Base-by-base conservation (phyloP, 2,113 vertebrate species). In the Lathamus discolor region DNA sequence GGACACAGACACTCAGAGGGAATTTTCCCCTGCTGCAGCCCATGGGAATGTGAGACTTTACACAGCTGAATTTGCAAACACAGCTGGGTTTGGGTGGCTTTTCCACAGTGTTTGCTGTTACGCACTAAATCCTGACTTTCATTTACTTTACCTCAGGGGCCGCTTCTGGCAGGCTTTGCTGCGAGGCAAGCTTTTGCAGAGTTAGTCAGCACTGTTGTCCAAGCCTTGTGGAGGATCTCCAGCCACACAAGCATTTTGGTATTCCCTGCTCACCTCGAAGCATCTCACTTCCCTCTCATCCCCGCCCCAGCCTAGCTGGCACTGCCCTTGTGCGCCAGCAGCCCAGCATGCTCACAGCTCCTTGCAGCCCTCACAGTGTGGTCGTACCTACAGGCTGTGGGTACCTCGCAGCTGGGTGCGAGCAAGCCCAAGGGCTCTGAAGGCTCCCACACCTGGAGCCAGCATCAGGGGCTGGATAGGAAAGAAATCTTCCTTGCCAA, bases 21-120 rank as follows among this genome's bases (percentile, higher is more conserved):
- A 88, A 67, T 49, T 83, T 92, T 81, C 54, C 84, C 88, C 59
- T 29, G 35, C 92, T 79, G 49, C 90, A 67, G 46, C 91, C 83
- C 83, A 35, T 59, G 86, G 92, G 87, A 96, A 96, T 49, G 87
- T 63, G 83, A 95, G 90, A 88, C 93, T 97, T 94, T 91, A 77
- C 93, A 92, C 76, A 94, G 88, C 76, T 64, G 72, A 93, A 67
- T 90, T 81, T 74, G 90, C 94, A 95, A 93, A 96, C 94, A 86
- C 92, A 96, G 96, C 92, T 95, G 95, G 83, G 74, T 41, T 70
- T 51, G 78, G 86, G 49, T 70, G 62, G 63, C 82, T 87, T 90
- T 92, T 92, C 87, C 73, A 22, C 92, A 83, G 11, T 94, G 90
- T 96, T 95, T 95, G 94, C 95, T n/a, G 41, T 80, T 95, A 67